Evolutionary conservation across 2,113 vertebrate genomes (phyloP), one percentile per base, ranked within the genome.

Genomic region (Mustela nigripes): DNA sequence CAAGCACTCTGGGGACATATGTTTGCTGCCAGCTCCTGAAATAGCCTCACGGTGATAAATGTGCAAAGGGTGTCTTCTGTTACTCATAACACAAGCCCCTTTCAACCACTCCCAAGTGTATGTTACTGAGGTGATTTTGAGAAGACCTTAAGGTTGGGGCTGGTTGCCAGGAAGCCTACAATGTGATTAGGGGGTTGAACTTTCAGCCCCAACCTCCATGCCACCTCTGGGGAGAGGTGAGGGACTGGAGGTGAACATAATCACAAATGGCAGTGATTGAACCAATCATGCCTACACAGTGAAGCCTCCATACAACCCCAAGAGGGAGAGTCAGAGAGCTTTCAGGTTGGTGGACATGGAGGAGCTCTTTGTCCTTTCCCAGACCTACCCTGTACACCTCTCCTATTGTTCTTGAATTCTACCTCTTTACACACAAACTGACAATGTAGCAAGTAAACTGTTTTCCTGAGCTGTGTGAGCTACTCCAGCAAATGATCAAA

Each of bases 261-360:
- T 18, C 24, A 9, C 11, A 67, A 15, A 22, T 11, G 81, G 82
- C 42, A 18, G n/a, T 0, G 26, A 16, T 21, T 24, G 24, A 50
- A 24, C 48, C 45, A 39, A 24, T 4, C 48, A 14, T 0, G 73
- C n/a, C 63, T 9, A 2, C 0, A 5, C 4, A 28, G 10, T 0
- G 24, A 24, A 4, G 63, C 5, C 24, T 2, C 39, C 33, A 12
- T 5, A 36, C 26, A 60, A 22, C 0, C 53, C 85, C 12, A 3
- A 18, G 19, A 48, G 14, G 26, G 8, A 0, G 1, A 6, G 22
- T 0, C 7, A 8, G 53, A 73, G 33, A 42, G 60, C 60, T 78
- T 56, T 60, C 10, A 15, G 19, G 45, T 15, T 33, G 48, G 42
- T 6, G 82, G 15, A 6, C 0, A 5, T 53, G 5, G 45, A 76